Conservation (phyloP, 2,113 vertebrate genomes). For the Illadopsis cleaveri region DNA sequence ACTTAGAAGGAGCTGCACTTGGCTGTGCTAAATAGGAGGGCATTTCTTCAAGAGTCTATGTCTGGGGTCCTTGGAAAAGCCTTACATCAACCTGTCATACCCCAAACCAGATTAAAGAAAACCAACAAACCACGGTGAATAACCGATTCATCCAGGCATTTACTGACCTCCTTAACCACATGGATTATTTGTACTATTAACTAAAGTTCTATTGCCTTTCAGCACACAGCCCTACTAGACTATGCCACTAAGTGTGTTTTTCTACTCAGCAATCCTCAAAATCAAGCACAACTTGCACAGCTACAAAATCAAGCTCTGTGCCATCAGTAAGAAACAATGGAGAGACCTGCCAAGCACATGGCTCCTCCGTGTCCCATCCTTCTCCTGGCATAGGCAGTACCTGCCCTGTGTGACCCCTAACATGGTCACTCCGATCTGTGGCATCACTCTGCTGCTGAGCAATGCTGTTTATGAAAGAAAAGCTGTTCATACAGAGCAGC, state of each 20-base stretch:
- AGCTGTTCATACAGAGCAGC: neutral
- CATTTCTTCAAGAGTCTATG: neutral
- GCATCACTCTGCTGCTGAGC: neutral
- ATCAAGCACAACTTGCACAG: neutral
- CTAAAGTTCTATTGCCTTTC: neutral
- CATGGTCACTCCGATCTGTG: rapidly evolving
- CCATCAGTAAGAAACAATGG: neutral
- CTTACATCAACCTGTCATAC: neutral
- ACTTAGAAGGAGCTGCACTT: neutral
- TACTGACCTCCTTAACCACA: neutral
- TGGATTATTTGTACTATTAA: neutral
- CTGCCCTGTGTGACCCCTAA: rapidly evolving
- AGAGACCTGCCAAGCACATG: neutral
- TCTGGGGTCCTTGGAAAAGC: neutral
- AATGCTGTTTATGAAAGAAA: neutral
- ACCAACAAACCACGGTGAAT: neutral
- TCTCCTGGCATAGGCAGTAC: neutral
- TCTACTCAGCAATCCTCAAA: neutral
- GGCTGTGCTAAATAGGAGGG: neutral
- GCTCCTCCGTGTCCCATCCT: rapidly evolving
- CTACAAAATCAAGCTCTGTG: neutral
- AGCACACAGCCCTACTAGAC: neutral
- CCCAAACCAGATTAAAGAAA: neutral
- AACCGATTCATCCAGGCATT: neutral
- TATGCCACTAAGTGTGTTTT: neutral